Evolutionary conservation across 2,888 invertebrate genomes (phyloP).

Genomic region (Kuschelorhynchus macadamiae): DNA sequence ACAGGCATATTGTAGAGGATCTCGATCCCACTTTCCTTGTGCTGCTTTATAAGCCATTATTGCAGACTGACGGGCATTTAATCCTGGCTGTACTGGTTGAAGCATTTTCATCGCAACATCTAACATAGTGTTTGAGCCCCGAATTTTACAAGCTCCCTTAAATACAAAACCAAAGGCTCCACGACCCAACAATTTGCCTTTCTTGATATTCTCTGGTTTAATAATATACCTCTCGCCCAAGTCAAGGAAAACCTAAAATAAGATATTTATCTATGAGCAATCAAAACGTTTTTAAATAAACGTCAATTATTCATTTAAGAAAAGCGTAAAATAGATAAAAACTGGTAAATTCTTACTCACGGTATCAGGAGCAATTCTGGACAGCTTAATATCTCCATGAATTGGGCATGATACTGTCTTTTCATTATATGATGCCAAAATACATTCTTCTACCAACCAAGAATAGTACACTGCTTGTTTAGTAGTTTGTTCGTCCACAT

Average conservation of each 20-base stretch:
- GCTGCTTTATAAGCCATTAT: slow-evolving; percentile 67
- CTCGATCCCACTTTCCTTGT: slow-evolving; percentile 94
- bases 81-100: slow-evolving; percentile 92
- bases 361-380: slow-evolving; percentile 93
- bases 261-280: not conserved
- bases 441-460: slow-evolving; percentile 97
- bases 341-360: slow-evolving; percentile 69
- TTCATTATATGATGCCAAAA: slow-evolving; percentile 86
- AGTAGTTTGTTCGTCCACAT: slow-evolving; percentile 20
- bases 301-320: too few relatives aligned
- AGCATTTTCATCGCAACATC: slow-evolving; percentile 96
- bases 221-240: slow-evolving; percentile 86
- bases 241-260: slow-evolving; percentile 83
- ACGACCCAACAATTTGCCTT: slow-evolving; percentile 86
- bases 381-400: slow-evolving; percentile 82
- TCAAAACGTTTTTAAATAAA: too few relatives aligned
- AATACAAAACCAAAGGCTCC: slow-evolving; percentile 99
- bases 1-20: slow-evolving; percentile 92
- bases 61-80: slow-evolving; percentile 78
- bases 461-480: slow-evolving; percentile 71
- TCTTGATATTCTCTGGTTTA: slow-evolving; percentile 84
- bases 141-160: slow-evolving; percentile 79
- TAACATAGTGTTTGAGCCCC: slow-evolving; percentile 72
- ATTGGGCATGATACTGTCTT: slow-evolving; percentile 81
- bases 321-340: not conserved